Base-by-base conservation (phyloP, 2,888 invertebrate genomes). In the Drepanosiphum platanoidis region DNA sequence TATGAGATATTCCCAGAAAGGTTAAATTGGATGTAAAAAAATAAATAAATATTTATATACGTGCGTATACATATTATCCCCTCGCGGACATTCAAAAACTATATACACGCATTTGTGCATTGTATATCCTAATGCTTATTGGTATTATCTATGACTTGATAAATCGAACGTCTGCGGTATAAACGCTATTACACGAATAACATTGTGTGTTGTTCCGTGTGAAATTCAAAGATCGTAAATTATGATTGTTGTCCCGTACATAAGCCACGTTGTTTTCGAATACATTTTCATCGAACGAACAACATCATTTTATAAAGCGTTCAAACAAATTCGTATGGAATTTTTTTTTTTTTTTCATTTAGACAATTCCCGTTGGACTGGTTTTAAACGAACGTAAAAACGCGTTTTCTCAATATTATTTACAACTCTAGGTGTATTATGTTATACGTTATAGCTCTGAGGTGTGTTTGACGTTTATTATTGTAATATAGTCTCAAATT, bases 131-230 rank as follows among this genome's bases (percentile, higher is more conserved):
- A 13, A 22, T 58, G 27, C 30, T 18, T 72, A 42, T 46, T 39
- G 39, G 61, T 70, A n/a, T n/a, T 71, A 61, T 72, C 64, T 39
- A 15, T 42, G 61, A 82, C 32, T 42, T 72, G 32, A 82, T 46
- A 74, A 82, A 82, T 64, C 64, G 32, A 46, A 18, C 34, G 72
- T 46, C 27, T n/a, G 9, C n/a, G n/a, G n/a, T 42, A 61, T 32
- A 52, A n/a, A 52, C 70, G 52, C 27, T 64, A 30, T 39, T 36
- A 66, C n/a, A n/a, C n/a, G 13, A 30, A 15, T n/a, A 75, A n/a
- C 34, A n/a, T n/a, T n/a, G n/a, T n/a, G 58, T 34, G 34, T 64
- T 78, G 1, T 70, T 52, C 5, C 46, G 52, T 70, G 36, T 70
- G 46, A 70, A 39, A 71, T 81, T 39, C 58, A 22, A 13, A 1